Percentiles rank a stretch among this genome's conserved stretches.
Evolutionary conservation across 2,797 vertebrate genomes (phyloP).

Genomic region (Phyllotis vaccarum): DNA sequence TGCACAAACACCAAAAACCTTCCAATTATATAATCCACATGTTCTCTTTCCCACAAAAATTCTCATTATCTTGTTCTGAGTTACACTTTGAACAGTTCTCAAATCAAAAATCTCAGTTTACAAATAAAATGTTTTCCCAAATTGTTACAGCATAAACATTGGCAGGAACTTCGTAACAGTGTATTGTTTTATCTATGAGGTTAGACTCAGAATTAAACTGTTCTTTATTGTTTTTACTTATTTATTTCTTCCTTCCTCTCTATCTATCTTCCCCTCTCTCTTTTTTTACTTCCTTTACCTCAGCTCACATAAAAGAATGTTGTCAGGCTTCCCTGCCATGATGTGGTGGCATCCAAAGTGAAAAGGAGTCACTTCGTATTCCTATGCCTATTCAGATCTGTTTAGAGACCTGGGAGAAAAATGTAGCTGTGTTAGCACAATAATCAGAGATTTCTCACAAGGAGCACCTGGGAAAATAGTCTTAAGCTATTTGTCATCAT

Average conservation of each 20-base stretch:
- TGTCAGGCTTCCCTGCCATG: background rate
- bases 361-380: background rate
- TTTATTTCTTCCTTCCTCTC: background rate
- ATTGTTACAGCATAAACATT: slow-evolving; percentile 32
- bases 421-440: background rate
- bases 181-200: background rate
- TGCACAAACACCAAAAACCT: background rate
- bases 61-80: slow-evolving; percentile 15
- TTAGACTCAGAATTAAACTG: slow-evolving; percentile 8
- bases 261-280: too few species aligned
- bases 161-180: background rate
- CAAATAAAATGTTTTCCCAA: slow-evolving; percentile 44
- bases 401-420: slow-evolving; percentile 12
- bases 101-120: slow-evolving; percentile 65
- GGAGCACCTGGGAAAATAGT: slow-evolving; percentile 17
- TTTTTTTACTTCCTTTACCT: slow-evolving; percentile 12
- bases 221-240: background rate
- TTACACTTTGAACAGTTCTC: slow-evolving; percentile 33
- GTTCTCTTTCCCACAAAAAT: slow-evolving; percentile 33
- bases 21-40: background rate
- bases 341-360: slow-evolving; percentile 1
- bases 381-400: slow-evolving; percentile 56
- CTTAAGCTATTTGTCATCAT: slow-evolving; percentile 49
- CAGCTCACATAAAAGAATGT: slow-evolving; percentile 30
- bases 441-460: background rate